A percentile compares a stretch with the other conserved stretches of the same genome.
These are phyloP conservation scores for Chrysolina haemoptera DNA, from an alignment of 2,888 invertebrate genomes.

Conservation along the genomic window DNA sequence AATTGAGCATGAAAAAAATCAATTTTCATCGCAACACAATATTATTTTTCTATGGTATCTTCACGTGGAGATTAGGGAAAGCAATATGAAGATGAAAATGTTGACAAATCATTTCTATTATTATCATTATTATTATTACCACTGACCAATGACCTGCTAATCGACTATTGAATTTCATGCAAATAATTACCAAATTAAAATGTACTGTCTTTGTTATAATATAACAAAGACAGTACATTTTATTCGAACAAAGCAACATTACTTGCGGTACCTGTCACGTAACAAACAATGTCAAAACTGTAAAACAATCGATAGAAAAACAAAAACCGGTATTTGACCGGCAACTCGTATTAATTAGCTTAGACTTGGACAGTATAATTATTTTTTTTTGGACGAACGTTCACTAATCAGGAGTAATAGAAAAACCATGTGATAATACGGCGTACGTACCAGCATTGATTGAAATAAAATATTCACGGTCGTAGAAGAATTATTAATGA, in stretches of 20 bases:
- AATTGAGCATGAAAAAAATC: no score
- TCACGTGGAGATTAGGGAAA: no score
- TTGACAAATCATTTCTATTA: neutral
- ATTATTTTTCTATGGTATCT: no score
- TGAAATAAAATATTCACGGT: neutral
- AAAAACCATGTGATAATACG: neutral
- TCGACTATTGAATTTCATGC: neutral
- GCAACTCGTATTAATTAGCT: neutral
- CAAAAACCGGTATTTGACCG: constrained; percentile 4
- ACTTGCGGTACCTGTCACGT: neutral
- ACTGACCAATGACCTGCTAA: neutral
- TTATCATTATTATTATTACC: neutral
- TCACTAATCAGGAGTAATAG: neutral
- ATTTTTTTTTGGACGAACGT: neutral
- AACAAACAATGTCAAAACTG: neutral
- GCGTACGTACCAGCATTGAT: neutral
- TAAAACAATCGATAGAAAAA: constrained; percentile 6
- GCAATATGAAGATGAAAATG: no score
- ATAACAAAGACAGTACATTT: constrained; percentile 1
- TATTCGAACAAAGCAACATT: neutral
- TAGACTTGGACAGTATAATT: neutral
- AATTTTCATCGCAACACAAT: no score
- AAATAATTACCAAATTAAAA: neutral
- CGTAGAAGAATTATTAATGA: neutral
- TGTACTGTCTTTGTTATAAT: no score